These are phyloP conservation scores for Eolophus roseicapilla DNA, from an alignment of 2,113 vertebrate genomes.

Conservation along the genomic window DNA sequence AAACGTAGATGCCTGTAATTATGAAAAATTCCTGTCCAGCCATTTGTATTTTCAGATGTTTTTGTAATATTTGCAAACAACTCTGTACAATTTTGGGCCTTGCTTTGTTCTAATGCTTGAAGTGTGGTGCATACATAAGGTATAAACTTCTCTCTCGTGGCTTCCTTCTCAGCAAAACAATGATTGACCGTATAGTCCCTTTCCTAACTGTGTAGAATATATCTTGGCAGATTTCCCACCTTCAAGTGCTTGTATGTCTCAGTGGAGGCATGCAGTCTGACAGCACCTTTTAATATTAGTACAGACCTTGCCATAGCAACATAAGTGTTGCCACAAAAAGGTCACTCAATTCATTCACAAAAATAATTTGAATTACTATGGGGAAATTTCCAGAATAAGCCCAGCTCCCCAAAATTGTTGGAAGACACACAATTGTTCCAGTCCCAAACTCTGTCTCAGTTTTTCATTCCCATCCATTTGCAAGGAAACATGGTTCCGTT, in stretches of 20 bases:
- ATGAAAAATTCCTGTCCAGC: neutral
- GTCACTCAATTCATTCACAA: neutral
- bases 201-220: neutral
- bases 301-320: conserved; percentile 32
- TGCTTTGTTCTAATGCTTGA: neutral
- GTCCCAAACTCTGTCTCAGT: neutral
- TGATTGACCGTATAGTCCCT: conserved; percentile 42
- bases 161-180: conserved; percentile 18
- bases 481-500: neutral
- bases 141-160: neutral
- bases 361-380: neutral
- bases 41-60: neutral
- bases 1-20: neutral
- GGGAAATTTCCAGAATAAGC: neutral
- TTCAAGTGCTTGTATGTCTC: conserved; percentile 10
- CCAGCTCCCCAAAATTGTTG: neutral
- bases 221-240: conserved; percentile 46
- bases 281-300: conserved; percentile 51
- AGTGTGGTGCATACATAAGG: neutral
- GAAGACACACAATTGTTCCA: neutral
- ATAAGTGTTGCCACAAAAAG: conserved; percentile 9
- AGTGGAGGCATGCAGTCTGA: neutral
- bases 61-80: neutral
- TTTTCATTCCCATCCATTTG: neutral
- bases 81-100: neutral